Conservation (phyloP, 1,140 invertebrate species). For the Hermetia illucens region DNA sequence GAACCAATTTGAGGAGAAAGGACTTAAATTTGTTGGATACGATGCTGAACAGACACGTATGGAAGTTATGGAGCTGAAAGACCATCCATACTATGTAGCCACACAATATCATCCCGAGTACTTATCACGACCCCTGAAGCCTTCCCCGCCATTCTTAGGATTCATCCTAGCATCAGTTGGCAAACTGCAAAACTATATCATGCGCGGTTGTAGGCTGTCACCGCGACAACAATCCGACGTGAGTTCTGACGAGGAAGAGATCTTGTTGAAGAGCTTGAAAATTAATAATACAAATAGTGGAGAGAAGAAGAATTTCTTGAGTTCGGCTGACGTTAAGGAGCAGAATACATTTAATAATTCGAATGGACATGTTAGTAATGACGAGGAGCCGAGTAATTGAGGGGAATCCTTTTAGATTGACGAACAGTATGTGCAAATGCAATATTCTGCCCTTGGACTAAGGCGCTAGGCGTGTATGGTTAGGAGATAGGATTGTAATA, state of each 20-base stretch:
- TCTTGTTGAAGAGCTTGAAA: neutral
- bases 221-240: slow-evolving; percentile 51
- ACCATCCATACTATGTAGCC: slow-evolving; percentile 86
- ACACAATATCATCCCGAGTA: slow-evolving; percentile 99
- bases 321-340: no score
- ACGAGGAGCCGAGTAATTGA: no score
- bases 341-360: no score
- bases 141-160: slow-evolving; percentile 91
- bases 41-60: slow-evolving; percentile 60
- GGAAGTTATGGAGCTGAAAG: slow-evolving; percentile 66
- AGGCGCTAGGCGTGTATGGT: no score
- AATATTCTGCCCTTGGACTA: no score
- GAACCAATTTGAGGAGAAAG: slow-evolving; percentile 57
- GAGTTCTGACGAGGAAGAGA: slow-evolving; percentile 42
- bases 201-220: slow-evolving; percentile 52
- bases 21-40: slow-evolving; percentile 82
- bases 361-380: no score
- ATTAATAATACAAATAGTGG: no score
- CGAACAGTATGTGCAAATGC: no score
- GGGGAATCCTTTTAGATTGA: no score
- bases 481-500: no score
- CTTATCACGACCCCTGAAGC: slow-evolving; percentile 79
- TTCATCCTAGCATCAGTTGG: slow-evolving; percentile 75
- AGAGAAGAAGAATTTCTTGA: no score
- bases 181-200: slow-evolving; percentile 54